Evolutionary conservation across 1,140 invertebrate genomes (phyloP), one percentile per base, ranked within the genome.

Genomic region (Aradophagus sp.): DNA sequence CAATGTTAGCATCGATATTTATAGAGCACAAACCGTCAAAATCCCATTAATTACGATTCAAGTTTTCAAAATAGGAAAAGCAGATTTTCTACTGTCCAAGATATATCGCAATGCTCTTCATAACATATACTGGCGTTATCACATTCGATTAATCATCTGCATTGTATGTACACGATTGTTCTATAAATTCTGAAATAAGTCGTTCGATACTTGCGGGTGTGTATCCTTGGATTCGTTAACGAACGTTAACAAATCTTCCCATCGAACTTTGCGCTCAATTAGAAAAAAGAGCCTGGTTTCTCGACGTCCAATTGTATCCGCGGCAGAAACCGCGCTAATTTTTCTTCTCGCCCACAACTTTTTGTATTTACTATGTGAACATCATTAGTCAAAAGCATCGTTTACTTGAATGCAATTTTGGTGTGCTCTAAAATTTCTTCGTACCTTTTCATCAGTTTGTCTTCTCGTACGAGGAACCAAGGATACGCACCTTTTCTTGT

Each of bases 401-500:
- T n/a, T n/a, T n/a, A 53, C 19, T 48, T 68, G 34, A 59, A 27
- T n/a, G 63, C 47, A 53, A 59, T 27, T 55, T 59, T 55, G 34
- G 29, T 61, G 48, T 61, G 48, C 42, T 68, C 34, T 32, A 50
- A 32, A 42, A 56, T n/a, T n/a, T n/a, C n/a, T n/a, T n/a, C n/a
- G n/a, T n/a, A n/a, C n/a, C n/a, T 32, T 45, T 36, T 45, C 44
- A 48, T 15, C 58, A 6, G 45, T 34, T 52, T 50, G 4, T 35
- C 10, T 66, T 23, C 11, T 45, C 50, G 48, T 45, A 27, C 11
- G 11, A 27, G 2, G 13, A 19, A 11, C 15, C 14, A 55, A 62
- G 56, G 58, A 69, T 69, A 55, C 50, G 61, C 61, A 62, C 44
- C 56, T 56, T 69, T 52, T 55, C n/a, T n/a, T n/a, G n/a, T n/a